Evolutionary conservation across 2,113 vertebrate species (phyloP), one percentile per base, ranked within the genome.

Genomic region (Oplegnathus fasciatus): DNA sequence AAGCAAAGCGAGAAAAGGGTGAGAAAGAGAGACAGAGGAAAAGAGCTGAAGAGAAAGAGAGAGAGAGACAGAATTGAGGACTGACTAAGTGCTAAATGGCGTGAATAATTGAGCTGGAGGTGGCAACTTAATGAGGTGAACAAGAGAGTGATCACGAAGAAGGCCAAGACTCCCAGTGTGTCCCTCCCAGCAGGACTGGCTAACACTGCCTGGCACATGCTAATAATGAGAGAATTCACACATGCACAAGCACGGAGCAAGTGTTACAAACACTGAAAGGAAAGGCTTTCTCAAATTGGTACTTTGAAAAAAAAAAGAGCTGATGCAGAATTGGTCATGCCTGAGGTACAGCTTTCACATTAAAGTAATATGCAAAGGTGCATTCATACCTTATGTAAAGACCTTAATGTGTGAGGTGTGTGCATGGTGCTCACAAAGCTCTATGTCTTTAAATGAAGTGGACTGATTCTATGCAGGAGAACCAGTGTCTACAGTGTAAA

Each of bases 81-180:
- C 95, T 96, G 95, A 96, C 96, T 96, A 96, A 96, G 96, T 96
- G 96, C 96, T 97, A 97, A 98, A 97, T 93, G 95, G 96, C 95
- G 94, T 95, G 81, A 97, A 97, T 97, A 97, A 97, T 97, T 97
- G 96, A 97, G 95, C 95, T 94, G 94, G 96, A 97, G 95, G 96
- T 95, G 95, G 96, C 95, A 96, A 94, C 92, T 95, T 96, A 96
- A 96, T 96, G 96, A 97, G 96, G 95, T 95, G 95, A 96, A 95
- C 91, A 91, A 92, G 94, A 94, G 95, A 91, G 85, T 79, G 95
- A 93, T 96, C 93, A 92, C 34, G 85, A 69, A 86, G 86, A 93
- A 94, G 95, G 95, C 91, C 91, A 77, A 90, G 73, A 95, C 92
- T 91, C 82, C 70, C 82, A 75, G 72, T 86, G 85, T 81, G 84